These are phyloP conservation scores for Anguilla anguilla DNA, from an alignment of 2,797 vertebrate genomes.

Conservation along the genomic window DNA sequence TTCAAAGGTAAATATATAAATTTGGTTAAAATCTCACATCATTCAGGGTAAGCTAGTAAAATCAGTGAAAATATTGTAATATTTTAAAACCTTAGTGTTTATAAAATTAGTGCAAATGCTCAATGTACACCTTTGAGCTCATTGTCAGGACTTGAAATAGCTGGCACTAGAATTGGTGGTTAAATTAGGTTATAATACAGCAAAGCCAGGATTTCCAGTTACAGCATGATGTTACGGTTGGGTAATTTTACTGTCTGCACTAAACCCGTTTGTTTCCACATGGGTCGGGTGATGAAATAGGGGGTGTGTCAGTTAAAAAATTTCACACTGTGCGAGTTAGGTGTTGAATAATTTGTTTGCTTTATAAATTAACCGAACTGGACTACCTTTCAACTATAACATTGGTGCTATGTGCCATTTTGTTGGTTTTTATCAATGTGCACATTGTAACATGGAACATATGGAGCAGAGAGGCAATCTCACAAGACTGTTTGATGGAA, in stretches of 20 bases:
- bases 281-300: background rate
- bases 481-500: too few species aligned
- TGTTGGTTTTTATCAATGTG: background rate
- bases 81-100: background rate
- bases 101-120: background rate
- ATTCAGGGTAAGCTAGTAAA: background rate
- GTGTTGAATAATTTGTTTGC: background rate
- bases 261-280: background rate
- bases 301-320: background rate
- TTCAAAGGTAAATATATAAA: too few species aligned
- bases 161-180: background rate
- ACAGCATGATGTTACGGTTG: background rate
- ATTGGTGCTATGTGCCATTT: background rate
- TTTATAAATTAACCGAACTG: background rate
- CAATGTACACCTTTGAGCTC: background rate
- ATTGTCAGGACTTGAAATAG: constrained; percentile 1
- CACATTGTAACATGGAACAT: too few species aligned
- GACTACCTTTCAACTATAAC: background rate
- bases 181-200: background rate
- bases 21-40: background rate
- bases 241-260: background rate
- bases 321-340: background rate
- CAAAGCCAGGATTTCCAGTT: background rate
- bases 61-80: background rate
- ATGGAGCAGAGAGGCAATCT: too few species aligned